Evolutionary conservation across 2,797 vertebrate genomes (phyloP).

Genomic region (Alfaro cultratus): DNA sequence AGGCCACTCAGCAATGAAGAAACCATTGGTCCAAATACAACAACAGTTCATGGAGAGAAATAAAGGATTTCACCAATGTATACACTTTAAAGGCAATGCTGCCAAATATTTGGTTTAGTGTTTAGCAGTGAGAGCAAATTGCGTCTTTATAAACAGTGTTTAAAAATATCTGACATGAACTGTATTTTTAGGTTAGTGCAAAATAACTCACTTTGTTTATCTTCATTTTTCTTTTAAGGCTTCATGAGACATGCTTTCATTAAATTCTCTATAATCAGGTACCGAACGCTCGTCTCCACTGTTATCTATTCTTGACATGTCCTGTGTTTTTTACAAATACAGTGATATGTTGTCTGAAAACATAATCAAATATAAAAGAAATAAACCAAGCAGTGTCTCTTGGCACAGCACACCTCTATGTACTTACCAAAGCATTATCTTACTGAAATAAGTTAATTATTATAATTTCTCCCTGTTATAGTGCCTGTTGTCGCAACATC

Average conservation of each 20-base stretch:
- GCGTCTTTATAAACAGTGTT: background rate
- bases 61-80: background rate
- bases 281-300: background rate
- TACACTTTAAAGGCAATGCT: background rate
- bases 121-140: background rate
- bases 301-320: background rate
- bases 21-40: background rate
- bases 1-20: background rate
- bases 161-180: background rate
- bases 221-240: background rate
- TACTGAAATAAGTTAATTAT: constrained; percentile 43
- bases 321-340: constrained; percentile 6
- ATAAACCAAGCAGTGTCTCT: background rate
- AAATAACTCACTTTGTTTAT: background rate
- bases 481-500: constrained; percentile 39
- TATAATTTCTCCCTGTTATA: constrained; percentile 27
- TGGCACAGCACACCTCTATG: background rate
- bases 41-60: background rate
- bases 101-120: background rate
- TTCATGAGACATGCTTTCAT: background rate
- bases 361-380: constrained; percentile 5
- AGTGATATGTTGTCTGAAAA: constrained; percentile 7
- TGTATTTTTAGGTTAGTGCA: background rate
- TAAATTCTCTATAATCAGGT: background rate
- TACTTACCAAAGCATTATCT: constrained; percentile 24